phyloP scores from a whole-genome alignment of 2,113 vertebrate species.

The Apodemus speciosus region DNA sequence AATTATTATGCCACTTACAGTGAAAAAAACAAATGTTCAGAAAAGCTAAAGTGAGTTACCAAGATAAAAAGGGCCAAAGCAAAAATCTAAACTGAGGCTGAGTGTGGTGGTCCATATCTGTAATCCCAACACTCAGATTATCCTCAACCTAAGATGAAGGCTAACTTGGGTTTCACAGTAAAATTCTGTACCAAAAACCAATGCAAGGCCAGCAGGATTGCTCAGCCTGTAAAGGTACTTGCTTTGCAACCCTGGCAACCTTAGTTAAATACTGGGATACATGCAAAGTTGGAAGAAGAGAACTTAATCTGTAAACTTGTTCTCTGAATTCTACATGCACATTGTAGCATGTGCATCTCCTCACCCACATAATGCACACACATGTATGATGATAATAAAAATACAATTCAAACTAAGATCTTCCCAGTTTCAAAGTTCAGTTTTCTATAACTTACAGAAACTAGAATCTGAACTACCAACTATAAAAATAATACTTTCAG shows the following conservation, averaged over 20 bases:
- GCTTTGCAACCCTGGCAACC: neutral
- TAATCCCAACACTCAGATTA: neutral
- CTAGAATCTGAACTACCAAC: neutral
- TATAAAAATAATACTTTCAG: conserved; percentile 38
- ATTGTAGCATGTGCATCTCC: neutral
- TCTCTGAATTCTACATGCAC: neutral
- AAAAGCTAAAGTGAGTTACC: conserved; percentile 43
- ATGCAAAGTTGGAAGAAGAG: neutral
- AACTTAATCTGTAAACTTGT: neutral
- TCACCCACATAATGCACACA: neutral
- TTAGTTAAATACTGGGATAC: neutral
- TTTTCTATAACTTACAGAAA: neutral
- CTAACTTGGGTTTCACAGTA: neutral
- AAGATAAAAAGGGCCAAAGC: conserved; percentile 27
- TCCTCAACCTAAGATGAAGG: neutral
- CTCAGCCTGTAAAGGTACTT: neutral
- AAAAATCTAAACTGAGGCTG: neutral
- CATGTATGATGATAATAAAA: neutral
- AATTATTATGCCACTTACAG: conserved; percentile 1
- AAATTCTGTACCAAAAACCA: neutral
- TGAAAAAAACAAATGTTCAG: neutral
- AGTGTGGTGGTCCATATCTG: neutral
- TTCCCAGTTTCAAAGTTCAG: conserved; percentile 29
- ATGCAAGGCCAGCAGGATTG: neutral
- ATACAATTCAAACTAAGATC: neutral